A percentile compares a stretch with the other conserved stretches of the same genome.
phyloP scores from a whole-genome alignment of 2,797 vertebrate species.

The Xenentodon cancila region DNA sequence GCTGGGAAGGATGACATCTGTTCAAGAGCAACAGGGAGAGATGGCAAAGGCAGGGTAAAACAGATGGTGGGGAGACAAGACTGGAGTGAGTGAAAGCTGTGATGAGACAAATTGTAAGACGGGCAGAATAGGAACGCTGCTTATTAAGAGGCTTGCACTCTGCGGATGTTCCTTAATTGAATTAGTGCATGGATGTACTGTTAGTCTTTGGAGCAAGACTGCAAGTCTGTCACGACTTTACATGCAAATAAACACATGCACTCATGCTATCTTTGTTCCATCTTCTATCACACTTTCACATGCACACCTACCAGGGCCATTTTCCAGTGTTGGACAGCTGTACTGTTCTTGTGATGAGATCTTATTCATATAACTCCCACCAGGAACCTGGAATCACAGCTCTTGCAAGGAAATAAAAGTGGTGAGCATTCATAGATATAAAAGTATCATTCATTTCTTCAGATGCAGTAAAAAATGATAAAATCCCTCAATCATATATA shows the following conservation, averaged over 20 bases:
- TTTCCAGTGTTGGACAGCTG: too few species aligned
- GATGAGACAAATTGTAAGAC: slow-evolving; percentile 17
- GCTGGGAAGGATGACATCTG: slow-evolving; percentile 20
- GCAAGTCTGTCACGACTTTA: slow-evolving; percentile 34
- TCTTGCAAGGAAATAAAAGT: too few species aligned
- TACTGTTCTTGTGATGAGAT: too few species aligned
- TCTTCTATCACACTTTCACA: slow-evolving; percentile 28
- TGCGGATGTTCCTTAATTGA: slow-evolving; percentile 38
- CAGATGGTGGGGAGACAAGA: slow-evolving; percentile 31
- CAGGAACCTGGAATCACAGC: too few species aligned
- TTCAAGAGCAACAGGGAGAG: slow-evolving; percentile 19
- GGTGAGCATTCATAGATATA: too few species aligned
- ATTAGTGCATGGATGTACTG: slow-evolving; percentile 44
- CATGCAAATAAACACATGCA: slow-evolving; percentile 35
- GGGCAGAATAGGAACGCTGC: slow-evolving; percentile 21
- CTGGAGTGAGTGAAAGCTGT: slow-evolving; percentile 5
- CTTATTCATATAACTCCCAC: too few species aligned
- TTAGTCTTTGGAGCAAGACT: slow-evolving; percentile 31
- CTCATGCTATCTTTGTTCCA: slow-evolving; percentile 17
- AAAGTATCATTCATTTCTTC: too few species aligned
- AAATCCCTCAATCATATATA: too few species aligned
- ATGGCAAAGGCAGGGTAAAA: slow-evolving; percentile 16
- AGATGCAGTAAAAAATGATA: too few species aligned
- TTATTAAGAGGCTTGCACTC: slow-evolving; percentile 47
- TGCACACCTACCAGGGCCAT: too few species aligned